Conservation (phyloP, 2,113 vertebrate genomes). For the Elgaria multicarinata region DNA sequence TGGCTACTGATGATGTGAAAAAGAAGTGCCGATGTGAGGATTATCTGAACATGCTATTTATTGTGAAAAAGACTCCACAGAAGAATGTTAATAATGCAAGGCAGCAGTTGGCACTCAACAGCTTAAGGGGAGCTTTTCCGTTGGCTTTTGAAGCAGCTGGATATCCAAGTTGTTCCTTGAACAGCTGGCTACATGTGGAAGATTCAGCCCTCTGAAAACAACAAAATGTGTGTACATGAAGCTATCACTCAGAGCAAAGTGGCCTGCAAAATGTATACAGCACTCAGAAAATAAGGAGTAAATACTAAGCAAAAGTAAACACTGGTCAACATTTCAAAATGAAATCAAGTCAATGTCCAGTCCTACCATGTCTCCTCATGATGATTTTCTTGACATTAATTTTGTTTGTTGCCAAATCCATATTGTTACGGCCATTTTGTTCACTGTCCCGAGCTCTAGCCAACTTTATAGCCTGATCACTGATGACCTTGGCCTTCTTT, state of each 20-base stretch:
- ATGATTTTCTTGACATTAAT: neutral
- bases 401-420: neutral
- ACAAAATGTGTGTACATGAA: constrained; percentile 4
- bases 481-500: neutral
- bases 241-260: constrained; percentile 12
- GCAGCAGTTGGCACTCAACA: neutral
- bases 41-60: neutral
- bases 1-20: neutral
- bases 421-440: neutral
- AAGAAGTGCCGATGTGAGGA: neutral
- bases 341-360: neutral
- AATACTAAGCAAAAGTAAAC: constrained; percentile 4
- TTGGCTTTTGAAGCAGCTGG: constrained; percentile 6
- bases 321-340: neutral
- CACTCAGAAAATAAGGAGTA: neutral
- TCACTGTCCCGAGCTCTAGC: neutral
- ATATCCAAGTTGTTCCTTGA: neutral
- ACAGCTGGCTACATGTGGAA: constrained; percentile 45
- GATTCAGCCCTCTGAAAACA: constrained; percentile 4
- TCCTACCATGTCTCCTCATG: neutral
- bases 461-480: neutral
- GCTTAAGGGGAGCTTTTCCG: constrained; percentile 21
- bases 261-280: constrained; percentile 10
- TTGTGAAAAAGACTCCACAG: constrained; percentile 20
- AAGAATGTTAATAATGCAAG: constrained; percentile 31